Percentiles rank a stretch among this genome's conserved stretches.
phyloP scores from a whole-genome alignment of 2,888 invertebrate species.

The Venusia cambrica region DNA sequence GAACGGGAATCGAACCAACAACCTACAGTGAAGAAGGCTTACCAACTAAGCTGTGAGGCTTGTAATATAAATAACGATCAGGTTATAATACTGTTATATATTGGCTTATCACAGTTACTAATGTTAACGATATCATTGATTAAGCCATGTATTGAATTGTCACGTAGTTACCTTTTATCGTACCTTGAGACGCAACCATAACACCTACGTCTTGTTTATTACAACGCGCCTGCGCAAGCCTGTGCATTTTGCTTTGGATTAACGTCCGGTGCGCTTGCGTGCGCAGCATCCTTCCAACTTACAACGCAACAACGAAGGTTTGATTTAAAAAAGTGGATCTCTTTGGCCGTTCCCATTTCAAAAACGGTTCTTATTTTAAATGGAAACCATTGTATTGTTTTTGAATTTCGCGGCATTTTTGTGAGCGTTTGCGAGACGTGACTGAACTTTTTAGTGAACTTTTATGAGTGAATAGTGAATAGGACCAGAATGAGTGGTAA shows the following conservation, averaged over 20 bases:
- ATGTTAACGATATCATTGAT: slow-evolving; percentile 20
- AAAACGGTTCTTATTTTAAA: too few species aligned
- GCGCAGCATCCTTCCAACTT: slow-evolving; percentile 16
- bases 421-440: not conserved
- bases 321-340: too few species aligned
- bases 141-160: slow-evolving; percentile 18
- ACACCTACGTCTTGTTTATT: slow-evolving; percentile 22
- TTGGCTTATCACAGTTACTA: too few species aligned
- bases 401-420: not conserved
- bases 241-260: slow-evolving; percentile 23
- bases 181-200: slow-evolving; percentile 13
- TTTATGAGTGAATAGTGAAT: not conserved
- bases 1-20: too few species aligned
- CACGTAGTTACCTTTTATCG: slow-evolving; percentile 21
- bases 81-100: too few species aligned
- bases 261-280: slow-evolving; percentile 22
- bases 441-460: not conserved
- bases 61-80: too few species aligned
- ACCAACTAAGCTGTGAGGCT: too few species aligned
- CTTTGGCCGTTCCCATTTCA: too few species aligned
- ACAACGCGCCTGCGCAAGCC: slow-evolving; percentile 13
- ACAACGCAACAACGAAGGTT: too few species aligned
- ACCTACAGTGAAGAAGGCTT: too few species aligned
- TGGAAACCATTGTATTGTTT: too few species aligned
- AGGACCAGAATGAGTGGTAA: not conserved